These are phyloP conservation scores for Cremastobaeus sp. DNA, from an alignment of 2,888 invertebrate species.

Conservation along the genomic window DNA sequence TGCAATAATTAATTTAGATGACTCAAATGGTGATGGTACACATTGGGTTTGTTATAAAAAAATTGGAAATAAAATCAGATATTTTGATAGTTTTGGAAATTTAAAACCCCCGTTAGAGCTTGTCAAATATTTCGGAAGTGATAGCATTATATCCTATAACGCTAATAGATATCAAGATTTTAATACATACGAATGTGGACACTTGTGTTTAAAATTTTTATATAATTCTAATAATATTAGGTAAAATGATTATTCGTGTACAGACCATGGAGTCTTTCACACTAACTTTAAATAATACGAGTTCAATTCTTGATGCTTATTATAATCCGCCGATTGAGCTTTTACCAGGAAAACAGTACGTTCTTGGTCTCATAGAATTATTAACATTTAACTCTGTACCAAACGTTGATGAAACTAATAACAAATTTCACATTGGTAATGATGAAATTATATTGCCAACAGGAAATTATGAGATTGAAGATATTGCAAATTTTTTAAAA, in stretches of 20 bases:
- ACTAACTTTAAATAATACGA: not conserved
- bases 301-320: no score
- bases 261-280: not conserved
- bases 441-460: constrained; percentile 63
- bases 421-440: constrained; percentile 64
- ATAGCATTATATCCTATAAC: no score
- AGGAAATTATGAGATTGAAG: constrained; percentile 69
- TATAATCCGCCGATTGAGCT: no score
- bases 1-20: no score
- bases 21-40: no score
- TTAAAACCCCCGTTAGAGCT: no score
- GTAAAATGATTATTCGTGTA: no score
- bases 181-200: constrained; percentile 49
- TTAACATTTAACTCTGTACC: constrained; percentile 60
- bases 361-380: not conserved
- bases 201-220: constrained; percentile 57
- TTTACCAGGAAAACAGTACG: no score
- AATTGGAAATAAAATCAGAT: no score
- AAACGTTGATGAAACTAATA: constrained; percentile 70
- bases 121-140: no score
- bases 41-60: no score
- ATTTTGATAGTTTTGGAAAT: no score
- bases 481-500: constrained; percentile 64
- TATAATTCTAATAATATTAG: not conserved
- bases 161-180: constrained; percentile 56